These are phyloP conservation scores for Xestia xanthographa DNA, from an alignment of 2,888 invertebrate species.

Conservation along the genomic window DNA sequence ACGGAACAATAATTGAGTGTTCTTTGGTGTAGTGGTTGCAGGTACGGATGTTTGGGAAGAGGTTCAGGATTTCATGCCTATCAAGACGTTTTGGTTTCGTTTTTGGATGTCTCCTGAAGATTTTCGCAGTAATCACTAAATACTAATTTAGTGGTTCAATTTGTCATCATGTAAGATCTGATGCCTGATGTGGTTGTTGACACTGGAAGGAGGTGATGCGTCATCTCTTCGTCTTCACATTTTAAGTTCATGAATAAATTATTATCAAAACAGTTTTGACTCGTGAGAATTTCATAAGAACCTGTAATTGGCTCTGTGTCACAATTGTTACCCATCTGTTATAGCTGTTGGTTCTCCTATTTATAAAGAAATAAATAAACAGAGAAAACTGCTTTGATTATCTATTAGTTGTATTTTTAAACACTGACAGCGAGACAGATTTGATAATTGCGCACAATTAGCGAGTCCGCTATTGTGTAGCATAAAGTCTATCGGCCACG, in stretches of 20 bases:
- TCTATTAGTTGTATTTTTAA: slow-evolving; percentile 10
- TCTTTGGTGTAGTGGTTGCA: neutral
- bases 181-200: neutral
- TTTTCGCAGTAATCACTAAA: neutral
- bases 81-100: neutral
- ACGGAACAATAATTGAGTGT: slow-evolving; percentile 3
- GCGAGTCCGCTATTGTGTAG: slow-evolving; percentile 39
- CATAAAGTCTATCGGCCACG: slow-evolving; percentile 41
- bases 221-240: neutral
- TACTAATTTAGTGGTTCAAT: neutral
- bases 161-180: neutral
- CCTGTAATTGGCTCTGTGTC: neutral
- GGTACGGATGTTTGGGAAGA: too few species aligned
- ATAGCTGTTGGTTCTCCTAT: neutral
- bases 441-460: slow-evolving; percentile 51
- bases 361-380: neutral
- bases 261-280: neutral
- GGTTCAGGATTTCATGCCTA: neutral
- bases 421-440: slow-evolving; percentile 15
- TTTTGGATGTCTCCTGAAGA: neutral
- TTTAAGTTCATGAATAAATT: neutral
- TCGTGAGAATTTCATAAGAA: too few species aligned
- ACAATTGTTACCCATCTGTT: neutral
- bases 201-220: neutral
- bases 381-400: neutral